Evolutionary conservation across 2,797 vertebrate genomes (phyloP), one percentile per base, ranked within the genome.

Genomic region (Pelodytes ibericus): DNA sequence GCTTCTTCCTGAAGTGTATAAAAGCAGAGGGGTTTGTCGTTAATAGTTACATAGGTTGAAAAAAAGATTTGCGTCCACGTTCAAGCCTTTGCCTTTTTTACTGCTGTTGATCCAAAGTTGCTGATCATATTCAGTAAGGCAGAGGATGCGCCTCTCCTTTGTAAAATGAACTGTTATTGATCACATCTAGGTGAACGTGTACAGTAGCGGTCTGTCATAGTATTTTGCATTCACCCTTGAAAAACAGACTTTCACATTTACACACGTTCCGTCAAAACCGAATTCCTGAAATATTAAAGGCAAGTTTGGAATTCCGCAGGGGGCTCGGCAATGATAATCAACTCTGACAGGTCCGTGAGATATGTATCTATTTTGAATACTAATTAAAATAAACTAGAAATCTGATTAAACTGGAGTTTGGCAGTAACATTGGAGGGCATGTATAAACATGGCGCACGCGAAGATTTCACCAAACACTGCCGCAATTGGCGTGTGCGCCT

Each of bases 221-320:
- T 30, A 53, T 56, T 56, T 51, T 33, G 30, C 64, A 69, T 20
- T 69, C 36, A 33, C 18, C 29, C 26, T 44, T 79, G 71, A 78
- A 53, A 68, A 73, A 73, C 74, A 20, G 20, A 74, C 70, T 56
- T 62, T 68, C 77, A 73, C 77, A 79, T 62, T 61, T 44, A 57
- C 69, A 68, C 71, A 56, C 59, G 44, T 67, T 74, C 31, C 30
- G 25, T 33, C 47, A 16, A 41, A 56, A 31, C 22, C 9, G 30
- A 36, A 73, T 79, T 79, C 64, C 29, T 69, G 31, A 64, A 68
- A 79, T 74, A 61, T 78, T 73, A 78, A 36, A 68, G 36, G 62
- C 41, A 68, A 26, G 56, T 61, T 61, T 41, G 58, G 10, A 61
- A 68, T 56, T 61, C 39, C 36, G 25, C 76, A 78, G 68, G 6